Evolutionary conservation across 2,888 invertebrate genomes (phyloP), one percentile per base, ranked within the genome.

Genomic region (Perizoma flavofasciatum): DNA sequence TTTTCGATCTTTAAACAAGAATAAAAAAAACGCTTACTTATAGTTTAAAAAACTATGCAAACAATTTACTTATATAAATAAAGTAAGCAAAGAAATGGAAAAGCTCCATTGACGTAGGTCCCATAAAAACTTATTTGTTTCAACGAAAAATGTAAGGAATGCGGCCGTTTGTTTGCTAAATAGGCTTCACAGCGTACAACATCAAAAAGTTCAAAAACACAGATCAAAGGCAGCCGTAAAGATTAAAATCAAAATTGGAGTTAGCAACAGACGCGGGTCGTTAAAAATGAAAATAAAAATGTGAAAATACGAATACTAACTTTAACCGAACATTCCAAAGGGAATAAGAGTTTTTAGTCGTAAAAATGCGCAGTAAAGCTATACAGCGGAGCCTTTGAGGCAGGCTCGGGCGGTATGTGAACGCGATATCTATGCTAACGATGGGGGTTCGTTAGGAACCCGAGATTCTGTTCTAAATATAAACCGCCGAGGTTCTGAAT

Each of bases 251-350:
- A 72, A 75, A 79, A 77, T 65, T 54, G 59, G 72, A 69, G 73
- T 71, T 80, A 80, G 81, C 77, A 79, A 81, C 81, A 75, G 74
- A 68, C 74, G 72, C 73, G 70, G 69, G 67, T 72, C 61, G 72
- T 71, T 67, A 69, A 68, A 66, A 66, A 68, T 55, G 59, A 70
- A 67, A 71, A 70, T 70, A 73, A 72, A 73, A 73, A 75, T 74
- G 67, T 52, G 55, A 65, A 78, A 77, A 79, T 75, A 77, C 74
- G 76, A 80, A 79, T 79, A 69, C 75, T 78, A 72, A 79, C 78
- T 77, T 76, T 73, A 74, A 77, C 71, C 55, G 69, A 66, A 73
- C 73, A 69, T 73, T 69, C 77, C 77, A 76, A 78, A 75, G 71
- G 73, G 74, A 74, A 74, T 61, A 74, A 75, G 63, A 73, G 58